Conservation (phyloP, 2,797 vertebrate genomes). For the Acipenser oxyrinchus region DNA sequence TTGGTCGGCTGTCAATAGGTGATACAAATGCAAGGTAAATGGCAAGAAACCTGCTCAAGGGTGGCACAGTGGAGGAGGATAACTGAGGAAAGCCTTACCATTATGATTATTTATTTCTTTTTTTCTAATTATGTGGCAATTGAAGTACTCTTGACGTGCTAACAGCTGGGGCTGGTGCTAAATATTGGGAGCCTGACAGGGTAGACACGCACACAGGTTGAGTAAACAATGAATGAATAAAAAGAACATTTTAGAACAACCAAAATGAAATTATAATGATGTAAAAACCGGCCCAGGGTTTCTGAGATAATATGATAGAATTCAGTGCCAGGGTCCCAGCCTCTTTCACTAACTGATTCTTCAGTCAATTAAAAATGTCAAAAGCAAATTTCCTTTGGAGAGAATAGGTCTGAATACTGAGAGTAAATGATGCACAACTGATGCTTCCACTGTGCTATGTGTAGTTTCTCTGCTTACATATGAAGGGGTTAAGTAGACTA, state of each 20-base stretch:
- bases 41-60: conserved; percentile 48
- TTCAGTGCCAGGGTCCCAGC: too few relatives aligned
- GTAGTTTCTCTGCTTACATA: too few relatives aligned
- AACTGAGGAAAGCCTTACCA: neutral
- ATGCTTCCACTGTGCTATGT: too few relatives aligned
- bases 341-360: too few relatives aligned
- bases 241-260: neutral
- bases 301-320: too few relatives aligned
- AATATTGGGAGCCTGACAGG: conserved; percentile 21
- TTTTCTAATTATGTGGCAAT: conserved; percentile 12
- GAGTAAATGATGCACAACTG: too few relatives aligned
- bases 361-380: too few relatives aligned
- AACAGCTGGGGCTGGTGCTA: conserved; percentile 25
- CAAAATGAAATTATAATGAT: too few relatives aligned
- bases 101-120: conserved; percentile 6
- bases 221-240: conserved; percentile 8
- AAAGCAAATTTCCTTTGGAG: too few relatives aligned
- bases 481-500: too few relatives aligned
- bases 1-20: conserved; percentile 65
- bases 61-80: neutral
- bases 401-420: too few relatives aligned
- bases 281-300: neutral
- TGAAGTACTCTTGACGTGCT: conserved; percentile 29
- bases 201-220: conserved; percentile 19
- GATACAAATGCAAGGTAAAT: conserved; percentile 61